Evolutionary conservation across 92 coral and sea anemone genomes (phyloP), one percentile per base, ranked within the genome.

Genomic region (Porites divaricata): DNA sequence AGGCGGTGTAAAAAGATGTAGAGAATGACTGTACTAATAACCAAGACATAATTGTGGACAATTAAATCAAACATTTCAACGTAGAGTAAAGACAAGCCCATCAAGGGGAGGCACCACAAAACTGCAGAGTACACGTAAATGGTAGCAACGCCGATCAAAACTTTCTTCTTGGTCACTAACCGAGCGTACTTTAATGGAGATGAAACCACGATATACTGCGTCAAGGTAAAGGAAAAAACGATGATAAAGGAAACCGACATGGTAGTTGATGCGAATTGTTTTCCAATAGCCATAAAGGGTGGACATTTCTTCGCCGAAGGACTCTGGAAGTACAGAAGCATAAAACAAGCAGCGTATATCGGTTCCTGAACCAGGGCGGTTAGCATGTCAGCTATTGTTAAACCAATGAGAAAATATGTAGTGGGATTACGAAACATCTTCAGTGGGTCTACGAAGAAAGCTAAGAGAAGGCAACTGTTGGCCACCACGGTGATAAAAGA

Each of bases 171-270:
- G 7, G 88, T 88, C 41, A 88, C 79, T 4, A 14, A 57, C 6
- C 91, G 75, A n/a, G 83, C 88, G 63, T 88, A 70, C 4, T 83
- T 83, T 24, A 88, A 74, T 16, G 91, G 91, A 3, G 91, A 88
- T 9, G 14, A 48, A 24, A 88, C 74, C 3, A 74, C 88, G 61
- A 83, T 83, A 21, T 81, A 77, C 10, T 88, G 84, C 1, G 83
- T 70, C 1, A 76, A 21, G 45, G 88, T 88, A 25, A 83, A 83
- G 15, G 80, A 69, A 3, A 88, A 63, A 9, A 88, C 63, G 22
- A 78, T 75, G 14, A 88, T 53, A 74, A 66, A 88, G 6, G 91
- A 88, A 1, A 63, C 76, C 35, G 48, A 83, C 74, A 83, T 54
- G 9, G 84, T 19, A 6, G 49, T 19, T 19, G 8, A 22, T 10